Conservation (phyloP, 1,140 invertebrate species). For the Drosophila ficusphila region DNA sequence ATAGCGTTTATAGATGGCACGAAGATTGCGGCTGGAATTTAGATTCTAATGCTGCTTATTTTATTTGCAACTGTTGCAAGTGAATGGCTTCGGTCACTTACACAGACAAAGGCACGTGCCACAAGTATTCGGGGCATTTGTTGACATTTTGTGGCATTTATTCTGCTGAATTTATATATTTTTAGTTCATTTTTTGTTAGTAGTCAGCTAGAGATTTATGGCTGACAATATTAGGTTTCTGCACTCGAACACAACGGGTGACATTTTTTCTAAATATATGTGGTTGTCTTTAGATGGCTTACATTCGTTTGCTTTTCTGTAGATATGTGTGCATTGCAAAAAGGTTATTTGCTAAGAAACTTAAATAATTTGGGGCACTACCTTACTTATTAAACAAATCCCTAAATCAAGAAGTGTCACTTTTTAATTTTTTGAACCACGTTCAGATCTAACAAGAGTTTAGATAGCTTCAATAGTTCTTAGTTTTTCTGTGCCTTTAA, state of each 20-base stretch:
- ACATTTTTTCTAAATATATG: slow-evolving; percentile 10
- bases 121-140: slow-evolving; percentile 70
- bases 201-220: slow-evolving; percentile 56
- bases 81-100: slow-evolving; percentile 23
- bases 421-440: too few relatives aligned
- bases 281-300: slow-evolving; percentile 10
- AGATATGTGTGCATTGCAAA: background rate
- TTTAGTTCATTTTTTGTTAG: slow-evolving; percentile 12
- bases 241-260: slow-evolving; percentile 14
- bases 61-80: slow-evolving; percentile 17
- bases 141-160: slow-evolving; percentile 68
- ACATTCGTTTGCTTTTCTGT: slow-evolving; percentile 10
- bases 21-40: slow-evolving; percentile 10
- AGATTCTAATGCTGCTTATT: slow-evolving; percentile 2
- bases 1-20: slow-evolving; percentile 25
- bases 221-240: slow-evolving; percentile 42
- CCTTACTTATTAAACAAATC: background rate
- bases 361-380: too few relatives aligned
- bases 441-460: background rate
- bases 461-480: background rate
- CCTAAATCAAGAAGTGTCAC: too few relatives aligned
- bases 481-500: background rate
- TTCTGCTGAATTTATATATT: slow-evolving; percentile 28
- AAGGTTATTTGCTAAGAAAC: background rate
- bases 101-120: slow-evolving; percentile 32